Evolutionary conservation across 2,113 vertebrate species (phyloP), one percentile per base, ranked within the genome.

Genomic region (Theristicus caerulescens): DNA sequence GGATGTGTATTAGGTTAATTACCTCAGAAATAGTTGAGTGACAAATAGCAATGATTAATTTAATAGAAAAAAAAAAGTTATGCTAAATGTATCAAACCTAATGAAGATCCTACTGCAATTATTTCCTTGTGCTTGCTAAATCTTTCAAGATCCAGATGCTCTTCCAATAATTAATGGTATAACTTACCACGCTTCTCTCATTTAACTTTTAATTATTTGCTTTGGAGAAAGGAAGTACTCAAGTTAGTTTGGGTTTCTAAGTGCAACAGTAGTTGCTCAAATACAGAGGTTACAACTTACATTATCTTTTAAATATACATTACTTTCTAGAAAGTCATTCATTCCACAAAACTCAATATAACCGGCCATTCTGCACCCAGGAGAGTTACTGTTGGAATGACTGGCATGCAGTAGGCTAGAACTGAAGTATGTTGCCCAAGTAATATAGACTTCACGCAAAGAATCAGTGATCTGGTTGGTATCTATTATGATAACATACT

Each of bases 141-240:
- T 89, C 95, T 96, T 97, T 96, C 89, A 96, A 90, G 90, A 93
- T 94, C 95, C 90, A 97, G 96, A 92, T 96, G 74, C 52, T 97
- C 42, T 94, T 97, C 93, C 82, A 93, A 93, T 88, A 94, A 96
- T 93, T 97, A 92, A 96, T 92, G 77, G 47, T 80, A 93, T 90
- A 95, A 86, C 92, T 96, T 88, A 64, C n/a, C 42, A n/a, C 4
- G 18, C 92, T 97, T 96, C 81, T 95, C 84, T 90, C 74, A 96
- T 90, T 96, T 94, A 92, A 71, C 31, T 44, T 90, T 65, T 86
- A 96, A 81, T 94, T 83, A 85, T 88, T 86, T 95, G 49, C 58
- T 91, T 96, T 93, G 59, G 74, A 94, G 64, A 94, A 88, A 93
- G n/a, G 40, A 93, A 62, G 18, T 91, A 71, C 40, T 95, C 26